Evolutionary conservation across 2,888 invertebrate species (phyloP).

Genomic region (Pristionchus maxplancki): DNA sequence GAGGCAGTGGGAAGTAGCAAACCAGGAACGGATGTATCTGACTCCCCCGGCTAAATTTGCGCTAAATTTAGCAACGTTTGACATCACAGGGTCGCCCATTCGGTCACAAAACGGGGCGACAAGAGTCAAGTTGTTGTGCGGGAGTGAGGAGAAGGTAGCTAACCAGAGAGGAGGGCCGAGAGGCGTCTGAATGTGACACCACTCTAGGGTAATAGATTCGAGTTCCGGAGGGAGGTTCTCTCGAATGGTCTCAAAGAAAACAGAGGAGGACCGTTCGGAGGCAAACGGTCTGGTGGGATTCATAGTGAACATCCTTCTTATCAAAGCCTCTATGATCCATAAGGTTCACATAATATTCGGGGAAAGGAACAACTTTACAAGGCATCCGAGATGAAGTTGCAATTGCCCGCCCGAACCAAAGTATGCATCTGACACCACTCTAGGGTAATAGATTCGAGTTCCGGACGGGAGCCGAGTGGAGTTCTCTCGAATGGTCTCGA

Average conservation of each 20-base stretch:
- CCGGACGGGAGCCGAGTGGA: background rate
- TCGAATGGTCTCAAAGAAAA: background rate
- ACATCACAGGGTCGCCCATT: too few species aligned
- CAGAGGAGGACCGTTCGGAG: background rate
- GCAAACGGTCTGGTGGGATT: too few species aligned
- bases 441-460: conserved; percentile 34
- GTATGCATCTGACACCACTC: background rate
- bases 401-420: background rate
- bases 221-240: background rate
- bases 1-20: too few species aligned
- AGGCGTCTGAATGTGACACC: background rate
- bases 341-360: too few species aligned
- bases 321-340: too few species aligned
- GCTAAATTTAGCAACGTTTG: too few species aligned
- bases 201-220: conserved; percentile 25
- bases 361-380: too few species aligned
- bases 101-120: too few species aligned
- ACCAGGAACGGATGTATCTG: too few species aligned
- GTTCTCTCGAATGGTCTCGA: background rate
- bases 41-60: too few species aligned
- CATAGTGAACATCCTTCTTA: too few species aligned
- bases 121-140: background rate
- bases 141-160: background rate
- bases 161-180: background rate
- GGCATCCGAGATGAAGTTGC: too few species aligned